Base-by-base conservation (phyloP, 2,113 vertebrate species). In the Spea bombifrons region DNA sequence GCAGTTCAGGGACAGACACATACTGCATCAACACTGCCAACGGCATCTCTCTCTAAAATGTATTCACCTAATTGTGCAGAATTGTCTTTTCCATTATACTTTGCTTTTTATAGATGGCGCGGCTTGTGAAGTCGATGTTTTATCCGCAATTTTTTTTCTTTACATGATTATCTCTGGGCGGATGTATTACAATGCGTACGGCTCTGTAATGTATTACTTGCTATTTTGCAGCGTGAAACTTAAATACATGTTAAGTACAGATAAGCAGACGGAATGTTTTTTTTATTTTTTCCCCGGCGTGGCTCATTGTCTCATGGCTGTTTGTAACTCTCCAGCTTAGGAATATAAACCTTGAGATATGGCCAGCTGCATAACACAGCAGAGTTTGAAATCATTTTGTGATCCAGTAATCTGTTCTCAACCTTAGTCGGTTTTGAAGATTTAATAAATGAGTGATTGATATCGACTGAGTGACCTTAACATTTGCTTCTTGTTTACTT, bases 331-430 rank as follows among this genome's bases (percentile, higher is more conserved):
- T 73, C 15, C 17, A 9, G 30, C 63, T 79, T 79, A 73, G 10
- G 48, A 12, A n/a, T 59, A 16, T 73, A 73, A 79, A 70, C 77
- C 43, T 45, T 66, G 15, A 79, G 49, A 73, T 66, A 13, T 57
- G 63, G 70, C 77, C 77, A 73, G 63, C 61, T 73, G 77, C 63
- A 47, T 64, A 59, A 63, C 47, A 53, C 15, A 59, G 63, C 59
- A n/a, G 50, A 55, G 13, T 59, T n/a, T 30, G 73, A 79, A 79
- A 79, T 79, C 77, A 73, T 64, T 73, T 73, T 52, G 45, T 79
- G 63, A 79, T 79, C 49, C 77, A 73, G 50, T 73, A 79, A 79
- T 79, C 70, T 73, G 55, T 66, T 43, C 71, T 16, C 63, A 79
- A 52, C 49, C 55, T 50, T 57, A 63, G n/a, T n/a, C 46, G 47